Percentiles rank a stretch among this genome's conserved stretches.
phyloP scores from a whole-genome alignment of 2,797 vertebrate genomes.

The Iguana delicatissima region DNA sequence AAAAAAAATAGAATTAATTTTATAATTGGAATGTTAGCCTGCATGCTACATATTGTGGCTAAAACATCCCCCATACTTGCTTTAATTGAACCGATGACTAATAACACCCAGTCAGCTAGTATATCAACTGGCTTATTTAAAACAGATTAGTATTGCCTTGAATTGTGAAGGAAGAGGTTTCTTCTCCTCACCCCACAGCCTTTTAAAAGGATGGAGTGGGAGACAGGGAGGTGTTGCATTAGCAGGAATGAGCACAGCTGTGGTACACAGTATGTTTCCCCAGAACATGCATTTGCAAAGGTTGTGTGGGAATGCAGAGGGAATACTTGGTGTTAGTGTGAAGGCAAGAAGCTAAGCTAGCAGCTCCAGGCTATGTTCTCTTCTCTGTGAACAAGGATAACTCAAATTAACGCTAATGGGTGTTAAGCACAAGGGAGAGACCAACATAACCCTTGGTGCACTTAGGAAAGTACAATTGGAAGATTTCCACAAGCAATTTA shows the following conservation, averaged over 20 bases:
- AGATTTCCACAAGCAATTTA: constrained; percentile 63
- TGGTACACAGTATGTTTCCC: constrained; percentile 18
- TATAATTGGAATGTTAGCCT: background rate
- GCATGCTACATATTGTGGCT: background rate
- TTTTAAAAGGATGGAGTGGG: background rate
- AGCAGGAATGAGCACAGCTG: constrained; percentile 19
- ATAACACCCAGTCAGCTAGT: background rate
- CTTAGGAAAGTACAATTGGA: constrained; percentile 56
- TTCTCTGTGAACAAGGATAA: constrained; percentile 40
- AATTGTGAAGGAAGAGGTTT: background rate
- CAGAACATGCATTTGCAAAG: rapidly evolving
- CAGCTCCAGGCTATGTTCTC: constrained; percentile 21
- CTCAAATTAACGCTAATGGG: constrained; percentile 41
- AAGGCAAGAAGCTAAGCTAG: constrained; percentile 38
- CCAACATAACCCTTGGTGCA: constrained; percentile 19
- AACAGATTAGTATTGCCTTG: background rate
- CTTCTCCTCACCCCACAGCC: background rate
- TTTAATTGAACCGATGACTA: background rate
- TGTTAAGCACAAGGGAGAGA: constrained; percentile 40
- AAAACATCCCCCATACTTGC: background rate
- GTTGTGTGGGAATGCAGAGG: constrained; percentile 33
- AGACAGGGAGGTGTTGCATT: background rate
- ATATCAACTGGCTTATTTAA: background rate
- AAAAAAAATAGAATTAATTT: background rate
- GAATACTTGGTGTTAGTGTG: constrained; percentile 24